phyloP scores from a whole-genome alignment of 2,113 vertebrate species.

The sheep (Ovis aries) region ARS-UI_Ramb_v3.0 NC_056061.1:71918501-71919000 shows the following conservation, averaged over 20 bases:
- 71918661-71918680: neutral
- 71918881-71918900: conserved; percentile 39
- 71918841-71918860: neutral
- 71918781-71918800: neutral
- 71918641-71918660: conserved; percentile 16
- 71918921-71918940: conserved; percentile 18
- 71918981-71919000: conserved; percentile 59
- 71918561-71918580: neutral
- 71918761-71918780: neutral
- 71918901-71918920: conserved; percentile 37
- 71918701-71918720: neutral
- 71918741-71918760: neutral
- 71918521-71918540: neutral
- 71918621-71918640: neutral
- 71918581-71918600: neutral
- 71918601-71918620: neutral
- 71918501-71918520: neutral
- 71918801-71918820: neutral
- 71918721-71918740: neutral
- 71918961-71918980: conserved; percentile 40
- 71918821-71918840: conserved; percentile 29
- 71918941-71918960: neutral
- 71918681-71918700: neutral
- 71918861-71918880: conserved; percentile 50
- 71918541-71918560: neutral